Evolutionary conservation across 2,888 invertebrate species (phyloP).

Genomic region (Bugulina stolonifera): DNA sequence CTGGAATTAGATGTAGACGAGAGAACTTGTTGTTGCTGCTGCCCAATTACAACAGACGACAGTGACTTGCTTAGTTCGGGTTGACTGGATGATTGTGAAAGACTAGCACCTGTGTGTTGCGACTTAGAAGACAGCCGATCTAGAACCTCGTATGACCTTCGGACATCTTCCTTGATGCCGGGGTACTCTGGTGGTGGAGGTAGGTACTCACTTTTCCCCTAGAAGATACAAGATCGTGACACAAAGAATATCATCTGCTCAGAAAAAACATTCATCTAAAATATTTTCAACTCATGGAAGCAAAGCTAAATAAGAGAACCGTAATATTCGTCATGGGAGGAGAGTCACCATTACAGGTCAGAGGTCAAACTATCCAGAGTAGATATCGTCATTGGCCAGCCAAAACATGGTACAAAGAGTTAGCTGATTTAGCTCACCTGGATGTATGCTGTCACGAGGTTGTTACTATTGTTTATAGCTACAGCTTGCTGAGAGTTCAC

Average conservation of each 20-base stretch:
- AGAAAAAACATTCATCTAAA: too few species aligned
- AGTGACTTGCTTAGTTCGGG: not conserved
- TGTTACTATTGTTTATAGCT: too few species aligned
- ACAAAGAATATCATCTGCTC: too few species aligned
- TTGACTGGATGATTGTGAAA: constrained; percentile 18
- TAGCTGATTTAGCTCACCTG: too few species aligned
- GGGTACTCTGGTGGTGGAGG: constrained; percentile 27
- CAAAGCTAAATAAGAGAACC: not conserved
- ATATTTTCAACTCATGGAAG: not conserved
- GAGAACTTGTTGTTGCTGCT: too few species aligned
- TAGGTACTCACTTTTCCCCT: not conserved
- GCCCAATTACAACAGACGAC: not conserved
- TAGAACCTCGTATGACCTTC: constrained; percentile 37
- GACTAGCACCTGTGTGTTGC: not conserved
- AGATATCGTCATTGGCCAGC: too few species aligned
- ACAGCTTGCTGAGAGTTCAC: too few species aligned
- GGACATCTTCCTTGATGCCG: constrained; percentile 32
- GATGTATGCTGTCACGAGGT: too few species aligned
- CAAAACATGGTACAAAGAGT: too few species aligned
- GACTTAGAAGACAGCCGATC: constrained; percentile 30
- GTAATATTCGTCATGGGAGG: not conserved
- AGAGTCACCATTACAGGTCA: too few species aligned
- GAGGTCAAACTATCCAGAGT: too few species aligned
- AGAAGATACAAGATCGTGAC: not conserved
- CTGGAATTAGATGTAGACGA: too few species aligned